Base-by-base conservation (phyloP, 23 tunicate species). In the Halocynthia aurantium region DNA sequence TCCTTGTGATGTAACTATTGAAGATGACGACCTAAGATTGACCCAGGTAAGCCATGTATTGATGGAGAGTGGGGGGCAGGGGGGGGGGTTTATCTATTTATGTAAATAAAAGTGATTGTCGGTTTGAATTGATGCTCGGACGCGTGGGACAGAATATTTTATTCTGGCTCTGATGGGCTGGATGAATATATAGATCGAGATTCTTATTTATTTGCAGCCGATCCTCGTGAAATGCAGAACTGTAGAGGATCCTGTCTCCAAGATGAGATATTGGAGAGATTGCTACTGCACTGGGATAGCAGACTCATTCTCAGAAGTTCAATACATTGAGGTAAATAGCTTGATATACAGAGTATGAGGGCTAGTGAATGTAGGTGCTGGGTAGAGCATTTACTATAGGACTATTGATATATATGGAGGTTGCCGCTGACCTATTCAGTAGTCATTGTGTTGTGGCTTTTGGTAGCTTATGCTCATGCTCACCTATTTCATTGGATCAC, bases 261-360 rank as follows among this genome's bases (percentile, higher is more conserved):
- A 40, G 51, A 69, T 69, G n/a, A 10, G n/a, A 52, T 61, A 31
- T 9, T 18, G 19, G 73, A 20, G 6, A 40, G 68, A 52, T 67
- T 75, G 60, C 11, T 0, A 55, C 60, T 40, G 64, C 6, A 7
- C n/a, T 11, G 71, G 22, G 1, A 0, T 15, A 13, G 51, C 52
- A 65, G 17, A 52, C 6, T 0, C 67, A 8, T 49, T 75, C 20
- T 17, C 58, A 49, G 57, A 77, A 77, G 84, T 85, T 21, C 83
- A 85, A 85, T 85, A 80, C 55, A 81, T 85, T 65, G 90, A 85
- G 84, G 90, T 85, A 2, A 63, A 81, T 70, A 5, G 7, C 20
- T 22, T 1, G 21, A 58, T 31, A 31, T 31, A 31, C 44, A 4
- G 4, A 31, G 44, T 31, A 31, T 4, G 1, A 31, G 44, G 4